These are phyloP conservation scores for Agonopterix subpropinquella DNA, from an alignment of 2,888 invertebrate species.

Conservation along the genomic window DNA sequence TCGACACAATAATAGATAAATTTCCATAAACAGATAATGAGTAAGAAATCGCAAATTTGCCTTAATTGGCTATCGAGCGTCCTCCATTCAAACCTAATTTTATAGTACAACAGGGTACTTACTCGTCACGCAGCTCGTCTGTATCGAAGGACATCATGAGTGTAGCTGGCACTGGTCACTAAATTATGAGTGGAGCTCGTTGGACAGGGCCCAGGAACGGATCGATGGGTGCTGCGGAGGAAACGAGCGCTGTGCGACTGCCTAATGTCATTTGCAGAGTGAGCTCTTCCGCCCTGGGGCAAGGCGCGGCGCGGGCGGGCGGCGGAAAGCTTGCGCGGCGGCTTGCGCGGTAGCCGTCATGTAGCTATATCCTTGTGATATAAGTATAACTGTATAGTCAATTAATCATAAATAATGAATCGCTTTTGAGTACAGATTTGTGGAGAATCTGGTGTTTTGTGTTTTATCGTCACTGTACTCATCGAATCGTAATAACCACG, in stretches of 20 bases:
- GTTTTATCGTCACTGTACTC: too few relatives aligned
- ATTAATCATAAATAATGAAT: too few relatives aligned
- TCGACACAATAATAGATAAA: too few relatives aligned
- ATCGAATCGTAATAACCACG: too few relatives aligned
- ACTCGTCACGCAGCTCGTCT: slow-evolving; percentile 83
- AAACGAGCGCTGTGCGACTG: slow-evolving; percentile 50
- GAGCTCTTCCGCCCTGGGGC: slow-evolving; percentile 49
- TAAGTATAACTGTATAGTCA: too few relatives aligned
- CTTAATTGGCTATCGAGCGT: background rate
- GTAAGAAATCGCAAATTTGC: background rate
- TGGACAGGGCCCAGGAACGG: slow-evolving; percentile 11
- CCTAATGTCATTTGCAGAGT: slow-evolving; percentile 20
- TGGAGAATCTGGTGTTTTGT: too few relatives aligned
- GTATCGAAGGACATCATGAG: slow-evolving; percentile 75
- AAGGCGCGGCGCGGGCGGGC: slow-evolving; percentile 44
- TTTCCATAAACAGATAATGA: too few relatives aligned
- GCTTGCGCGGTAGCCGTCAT: too few relatives aligned
- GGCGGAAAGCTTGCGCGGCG: slow-evolving; percentile 2
- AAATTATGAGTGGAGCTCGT: slow-evolving; percentile 2
- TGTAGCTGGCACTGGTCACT: slow-evolving; percentile 33
- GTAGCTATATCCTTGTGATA: too few relatives aligned
- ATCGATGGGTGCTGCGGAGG: slow-evolving; percentile 49
- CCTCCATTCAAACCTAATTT: background rate
- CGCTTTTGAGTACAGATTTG: too few relatives aligned
- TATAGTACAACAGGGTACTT: slow-evolving; percentile 51